phyloP scores from a whole-genome alignment of 1,140 invertebrate genomes.

The Bombus fervidus region DNA sequence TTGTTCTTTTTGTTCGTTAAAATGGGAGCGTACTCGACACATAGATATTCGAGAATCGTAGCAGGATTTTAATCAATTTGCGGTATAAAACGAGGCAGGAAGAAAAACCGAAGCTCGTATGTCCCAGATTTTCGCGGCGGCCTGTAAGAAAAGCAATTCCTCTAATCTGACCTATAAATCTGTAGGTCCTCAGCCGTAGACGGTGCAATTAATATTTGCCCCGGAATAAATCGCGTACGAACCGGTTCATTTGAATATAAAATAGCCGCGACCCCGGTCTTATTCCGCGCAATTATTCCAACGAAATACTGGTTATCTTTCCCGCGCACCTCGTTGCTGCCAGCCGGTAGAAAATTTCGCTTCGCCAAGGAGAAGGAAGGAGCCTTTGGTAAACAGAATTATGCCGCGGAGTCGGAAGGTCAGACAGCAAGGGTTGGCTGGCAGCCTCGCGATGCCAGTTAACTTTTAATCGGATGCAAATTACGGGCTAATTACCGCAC shows the following conservation, averaged over 20 bases:
- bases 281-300: slow-evolving; percentile 39
- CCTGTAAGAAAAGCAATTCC: not conserved
- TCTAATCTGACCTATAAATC: slow-evolving; percentile 5
- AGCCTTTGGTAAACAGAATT: slow-evolving; percentile 31
- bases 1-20: no score
- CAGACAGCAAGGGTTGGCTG: slow-evolving; percentile 10
- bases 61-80: not conserved
- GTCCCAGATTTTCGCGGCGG: not conserved
- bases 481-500: slow-evolving; percentile 68
- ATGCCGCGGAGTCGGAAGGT: slow-evolving; percentile 46
- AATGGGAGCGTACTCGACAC: no score
- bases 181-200: not conserved
- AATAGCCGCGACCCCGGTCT: slow-evolving; percentile 1
- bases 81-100: not conserved
- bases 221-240: not conserved
- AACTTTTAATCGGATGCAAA: slow-evolving; percentile 74
- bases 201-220: slow-evolving; percentile 5
- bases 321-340: not conserved
- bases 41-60: no score
- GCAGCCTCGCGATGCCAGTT: slow-evolving; percentile 45
- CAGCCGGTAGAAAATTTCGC: slow-evolving; percentile 3
- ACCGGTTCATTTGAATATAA: slow-evolving; percentile 5
- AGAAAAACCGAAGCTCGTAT: not conserved
- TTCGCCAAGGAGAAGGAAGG: not conserved
- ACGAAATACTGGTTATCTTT: slow-evolving; percentile 44